Conservation (phyloP, 1,140 invertebrate species). For the Drosophila sp. region DNA sequence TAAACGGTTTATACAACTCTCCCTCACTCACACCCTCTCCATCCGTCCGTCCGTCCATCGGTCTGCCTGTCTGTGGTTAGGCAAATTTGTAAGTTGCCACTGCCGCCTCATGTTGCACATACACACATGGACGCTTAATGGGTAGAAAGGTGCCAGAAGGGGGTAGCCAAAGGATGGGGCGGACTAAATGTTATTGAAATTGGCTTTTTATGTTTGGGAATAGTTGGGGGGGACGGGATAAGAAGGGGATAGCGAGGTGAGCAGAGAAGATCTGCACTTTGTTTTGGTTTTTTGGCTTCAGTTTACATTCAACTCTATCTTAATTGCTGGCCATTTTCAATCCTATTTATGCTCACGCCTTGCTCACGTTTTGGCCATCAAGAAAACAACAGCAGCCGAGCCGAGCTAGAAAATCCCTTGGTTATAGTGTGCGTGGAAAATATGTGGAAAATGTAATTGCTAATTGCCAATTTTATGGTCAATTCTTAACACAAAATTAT, state of each 20-base stretch:
- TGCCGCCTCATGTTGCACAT: slow-evolving; percentile 65
- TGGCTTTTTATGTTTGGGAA: slow-evolving; percentile 75
- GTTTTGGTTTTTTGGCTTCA: not conserved
- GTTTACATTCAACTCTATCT: slow-evolving; percentile 37
- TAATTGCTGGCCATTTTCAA: slow-evolving; percentile 78
- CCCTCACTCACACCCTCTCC: not conserved
- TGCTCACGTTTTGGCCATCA: slow-evolving; percentile 79
- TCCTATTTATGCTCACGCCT: slow-evolving; percentile 78
- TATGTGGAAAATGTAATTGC: slow-evolving; percentile 55
- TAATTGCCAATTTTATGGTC: slow-evolving; percentile 73
- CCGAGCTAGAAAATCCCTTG: slow-evolving; percentile 14
- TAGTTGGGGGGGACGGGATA: slow-evolving; percentile 21
- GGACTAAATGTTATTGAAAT: slow-evolving; percentile 74
- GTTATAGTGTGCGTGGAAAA: slow-evolving; percentile 19
- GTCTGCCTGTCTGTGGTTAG: slow-evolving; percentile 39
- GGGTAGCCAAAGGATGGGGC: not conserved
- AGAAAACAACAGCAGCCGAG: slow-evolving; percentile 24
- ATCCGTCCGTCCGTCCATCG: not conserved
- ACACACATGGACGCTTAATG: slow-evolving; percentile 1
- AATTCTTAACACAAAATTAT: slow-evolving; percentile 56
- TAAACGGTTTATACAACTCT: slow-evolving; percentile 61
- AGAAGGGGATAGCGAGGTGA: not conserved
- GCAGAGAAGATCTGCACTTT: slow-evolving; percentile 7
- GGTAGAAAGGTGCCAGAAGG: slow-evolving; percentile 25
- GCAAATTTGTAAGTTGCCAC: slow-evolving; percentile 70